A percentile compares a stretch with the other conserved stretches of the same genome.
Evolutionary conservation across 2,888 invertebrate genomes (phyloP).

Genomic region (Crioceris asparagi): DNA sequence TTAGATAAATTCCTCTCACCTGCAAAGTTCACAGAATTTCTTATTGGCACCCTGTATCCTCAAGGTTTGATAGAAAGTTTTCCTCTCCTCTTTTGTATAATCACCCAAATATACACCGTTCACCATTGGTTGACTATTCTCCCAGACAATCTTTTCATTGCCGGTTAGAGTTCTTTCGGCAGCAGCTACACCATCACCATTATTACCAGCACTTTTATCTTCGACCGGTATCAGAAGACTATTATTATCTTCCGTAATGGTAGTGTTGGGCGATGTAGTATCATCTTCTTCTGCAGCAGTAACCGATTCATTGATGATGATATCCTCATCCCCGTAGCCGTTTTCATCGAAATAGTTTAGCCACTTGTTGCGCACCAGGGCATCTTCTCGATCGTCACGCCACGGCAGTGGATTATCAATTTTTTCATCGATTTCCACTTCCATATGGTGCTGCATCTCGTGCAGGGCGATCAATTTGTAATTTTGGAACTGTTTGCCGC

Average conservation of each 20-base stretch:
- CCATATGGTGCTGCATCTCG: constrained; percentile 31
- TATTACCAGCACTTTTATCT: constrained; percentile 13
- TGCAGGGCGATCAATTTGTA: constrained; percentile 31
- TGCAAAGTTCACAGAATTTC: constrained; percentile 35
- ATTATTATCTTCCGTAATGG: constrained; percentile 5
- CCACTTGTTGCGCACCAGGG: constrained; percentile 34
- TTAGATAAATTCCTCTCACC: no score
- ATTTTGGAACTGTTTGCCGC: constrained; percentile 28
- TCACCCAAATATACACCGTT: constrained; percentile 31
- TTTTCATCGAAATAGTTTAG: constrained; percentile 24
- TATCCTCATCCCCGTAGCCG: constrained; percentile 22
- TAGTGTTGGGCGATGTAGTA: constrained; percentile 2
- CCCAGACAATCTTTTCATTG: constrained; percentile 22
- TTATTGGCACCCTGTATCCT: constrained; percentile 32
- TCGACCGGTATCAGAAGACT: constrained; percentile 24
- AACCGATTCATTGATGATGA: constrained; percentile 14
- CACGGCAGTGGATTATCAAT: constrained; percentile 31
- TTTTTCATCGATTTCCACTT: constrained; percentile 30
- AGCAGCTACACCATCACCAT: constrained; percentile 12
- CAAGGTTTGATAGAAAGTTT: constrained; percentile 33
- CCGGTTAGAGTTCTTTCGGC: constrained; percentile 15
- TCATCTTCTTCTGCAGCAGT: constrained; percentile 3
- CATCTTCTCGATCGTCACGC: constrained; percentile 25
- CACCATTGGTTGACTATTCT: constrained; percentile 25
- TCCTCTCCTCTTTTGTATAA: constrained; percentile 33